phyloP scores from a whole-genome alignment of 2,113 vertebrate species.

The Geococcyx californianus region DNA sequence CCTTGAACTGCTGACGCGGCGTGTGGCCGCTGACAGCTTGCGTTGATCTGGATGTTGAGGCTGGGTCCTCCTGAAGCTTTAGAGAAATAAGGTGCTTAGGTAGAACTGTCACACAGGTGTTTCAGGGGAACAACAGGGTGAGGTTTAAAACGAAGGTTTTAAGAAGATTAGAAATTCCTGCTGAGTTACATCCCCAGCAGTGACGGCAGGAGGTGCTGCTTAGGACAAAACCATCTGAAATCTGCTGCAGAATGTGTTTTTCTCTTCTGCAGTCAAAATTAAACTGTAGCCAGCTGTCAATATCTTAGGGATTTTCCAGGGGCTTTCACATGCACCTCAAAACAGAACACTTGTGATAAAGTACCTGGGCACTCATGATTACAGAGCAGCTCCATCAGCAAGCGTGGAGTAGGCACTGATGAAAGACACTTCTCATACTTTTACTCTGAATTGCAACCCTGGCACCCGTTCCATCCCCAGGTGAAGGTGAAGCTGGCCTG shows the following conservation, averaged over 20 bases:
- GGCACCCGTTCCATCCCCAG: not conserved
- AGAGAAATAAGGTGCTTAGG: fast-evolving
- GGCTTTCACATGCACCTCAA: not conserved
- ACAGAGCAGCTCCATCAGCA: not conserved
- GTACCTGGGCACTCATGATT: not conserved
- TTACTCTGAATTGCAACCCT: not conserved
- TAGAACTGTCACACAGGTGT: not conserved
- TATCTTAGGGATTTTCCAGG: not conserved
- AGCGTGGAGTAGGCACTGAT: not conserved
- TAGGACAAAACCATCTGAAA: not conserved
- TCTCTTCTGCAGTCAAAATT: not conserved
- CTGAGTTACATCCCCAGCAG: not conserved
- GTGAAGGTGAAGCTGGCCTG: not conserved
- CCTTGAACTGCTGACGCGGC: not conserved
- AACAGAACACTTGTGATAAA: not conserved
- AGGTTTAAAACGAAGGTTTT: not conserved
- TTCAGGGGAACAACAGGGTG: not conserved
- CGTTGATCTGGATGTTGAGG: fast-evolving
- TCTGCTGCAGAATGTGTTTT: not conserved
- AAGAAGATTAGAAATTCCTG: not conserved
- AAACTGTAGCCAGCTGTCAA: not conserved
- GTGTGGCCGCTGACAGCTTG: not conserved
- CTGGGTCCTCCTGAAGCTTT: not conserved
- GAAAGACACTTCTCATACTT: not conserved
- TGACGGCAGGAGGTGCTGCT: not conserved